Conservation (phyloP, 1,140 invertebrate species). For the Cryptotermes secundus region DNA sequence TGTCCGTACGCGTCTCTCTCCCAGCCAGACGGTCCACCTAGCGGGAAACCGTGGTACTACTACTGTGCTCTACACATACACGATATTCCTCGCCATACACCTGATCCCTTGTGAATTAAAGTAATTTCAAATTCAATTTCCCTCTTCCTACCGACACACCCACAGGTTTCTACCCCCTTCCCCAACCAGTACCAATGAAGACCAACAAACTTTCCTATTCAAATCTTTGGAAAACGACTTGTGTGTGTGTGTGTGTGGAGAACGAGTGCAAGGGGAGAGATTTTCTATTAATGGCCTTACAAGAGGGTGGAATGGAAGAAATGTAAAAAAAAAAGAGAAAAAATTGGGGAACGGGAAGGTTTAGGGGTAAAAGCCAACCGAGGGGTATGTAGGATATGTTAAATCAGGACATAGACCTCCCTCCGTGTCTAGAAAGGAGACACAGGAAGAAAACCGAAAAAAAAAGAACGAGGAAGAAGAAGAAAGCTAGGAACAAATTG, state of each 20-base stretch:
- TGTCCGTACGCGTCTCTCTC: neutral
- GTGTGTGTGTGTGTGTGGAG: neutral
- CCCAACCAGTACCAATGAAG: constrained; percentile 1
- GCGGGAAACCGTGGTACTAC: too few species aligned
- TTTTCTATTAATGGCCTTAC: neutral
- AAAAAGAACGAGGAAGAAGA: neutral
- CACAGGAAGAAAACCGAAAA: neutral
- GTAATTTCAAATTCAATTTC: constrained; percentile 40
- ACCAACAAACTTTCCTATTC: constrained; percentile 30
- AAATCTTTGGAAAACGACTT: constrained; percentile 29
- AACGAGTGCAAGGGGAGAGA: neutral
- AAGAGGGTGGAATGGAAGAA: constrained; percentile 22
- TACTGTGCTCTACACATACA: neutral
- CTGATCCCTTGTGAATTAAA: constrained; percentile 38
- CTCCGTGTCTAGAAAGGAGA: neutral
- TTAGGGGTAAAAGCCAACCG: neutral
- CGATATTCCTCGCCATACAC: constrained; percentile 30
- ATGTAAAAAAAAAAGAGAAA: constrained; percentile 6
- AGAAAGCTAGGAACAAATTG: neutral
- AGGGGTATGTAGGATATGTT: neutral
- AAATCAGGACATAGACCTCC: neutral
- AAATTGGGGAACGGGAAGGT: neutral
- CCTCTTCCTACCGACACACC: constrained; percentile 28
- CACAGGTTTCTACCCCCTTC: neutral
- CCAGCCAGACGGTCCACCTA: neutral